A percentile compares a stretch with the other conserved stretches of the same genome.
Conservation (phyloP, 2,797 vertebrate species). For the Poecile montanus region DNA sequence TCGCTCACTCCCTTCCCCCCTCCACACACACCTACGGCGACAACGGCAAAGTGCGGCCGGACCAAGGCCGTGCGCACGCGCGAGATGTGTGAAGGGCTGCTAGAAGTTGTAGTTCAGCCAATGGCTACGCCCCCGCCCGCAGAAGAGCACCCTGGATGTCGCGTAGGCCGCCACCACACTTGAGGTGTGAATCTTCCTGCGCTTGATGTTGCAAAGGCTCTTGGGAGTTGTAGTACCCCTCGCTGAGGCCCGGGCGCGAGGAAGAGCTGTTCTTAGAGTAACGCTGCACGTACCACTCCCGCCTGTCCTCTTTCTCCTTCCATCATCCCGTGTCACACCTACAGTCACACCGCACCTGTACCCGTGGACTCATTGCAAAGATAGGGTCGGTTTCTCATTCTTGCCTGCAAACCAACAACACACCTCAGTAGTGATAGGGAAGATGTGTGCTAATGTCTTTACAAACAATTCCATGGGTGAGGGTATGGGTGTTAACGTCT, state of each 20-base stretch:
- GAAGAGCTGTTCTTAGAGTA: background rate
- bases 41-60: background rate
- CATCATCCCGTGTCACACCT: background rate
- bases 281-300: too few relatives aligned
- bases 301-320: background rate
- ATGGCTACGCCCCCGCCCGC: background rate
- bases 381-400: background rate
- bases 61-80: background rate
- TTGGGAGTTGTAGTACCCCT: slow-evolving; percentile 61
- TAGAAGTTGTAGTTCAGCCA: background rate
- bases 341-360: background rate
- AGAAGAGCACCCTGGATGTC: background rate
- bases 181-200: background rate
- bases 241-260: too few relatives aligned
- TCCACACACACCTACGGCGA: background rate
- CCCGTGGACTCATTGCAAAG: background rate
- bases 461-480: background rate
- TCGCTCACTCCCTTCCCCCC: background rate
- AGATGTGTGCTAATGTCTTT: background rate
- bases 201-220: background rate
- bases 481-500: background rate
- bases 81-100: background rate
- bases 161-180: background rate
- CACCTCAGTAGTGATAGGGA: background rate
- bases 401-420: background rate